Evolutionary conservation across 2,888 invertebrate species (phyloP).

Genomic region (Euspilapteryx auroguttella): DNA sequence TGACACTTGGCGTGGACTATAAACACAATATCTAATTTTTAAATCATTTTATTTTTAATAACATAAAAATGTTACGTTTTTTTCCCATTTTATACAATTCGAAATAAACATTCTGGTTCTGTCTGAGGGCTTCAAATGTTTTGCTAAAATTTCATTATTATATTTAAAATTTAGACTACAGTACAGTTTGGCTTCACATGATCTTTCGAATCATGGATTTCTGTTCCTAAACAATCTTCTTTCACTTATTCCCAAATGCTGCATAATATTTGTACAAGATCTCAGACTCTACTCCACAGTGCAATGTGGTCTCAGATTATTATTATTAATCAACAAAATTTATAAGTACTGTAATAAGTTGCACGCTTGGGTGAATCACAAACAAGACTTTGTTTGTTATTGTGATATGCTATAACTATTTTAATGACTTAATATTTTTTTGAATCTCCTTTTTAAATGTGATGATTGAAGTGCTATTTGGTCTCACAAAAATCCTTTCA

Average conservation of each 20-base stretch:
- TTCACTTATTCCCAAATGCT: slow-evolving; percentile 61
- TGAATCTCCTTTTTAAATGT: no score
- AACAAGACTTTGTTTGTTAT: slow-evolving; percentile 26
- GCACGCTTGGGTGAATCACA: slow-evolving; percentile 37
- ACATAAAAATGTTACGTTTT: slow-evolving; percentile 63
- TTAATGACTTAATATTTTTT: slow-evolving; percentile 34
- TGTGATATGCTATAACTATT: slow-evolving; percentile 54
- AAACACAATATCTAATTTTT: no score
- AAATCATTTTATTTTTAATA: slow-evolving; percentile 62
- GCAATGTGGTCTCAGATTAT: slow-evolving; percentile 43
- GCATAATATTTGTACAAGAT: slow-evolving; percentile 36
- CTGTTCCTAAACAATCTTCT: slow-evolving; percentile 23
- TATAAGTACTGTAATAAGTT: slow-evolving; percentile 29
- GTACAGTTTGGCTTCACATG: slow-evolving; percentile 47
- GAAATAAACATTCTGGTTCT: slow-evolving; percentile 40
- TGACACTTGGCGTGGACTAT: no score
- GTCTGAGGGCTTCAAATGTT: slow-evolving; percentile 28
- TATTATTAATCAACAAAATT: slow-evolving; percentile 41
- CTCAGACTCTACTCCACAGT: slow-evolving; percentile 40
- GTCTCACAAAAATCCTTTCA: slow-evolving; percentile 39
- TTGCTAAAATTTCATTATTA: slow-evolving; percentile 47
- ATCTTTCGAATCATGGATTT: slow-evolving; percentile 30
- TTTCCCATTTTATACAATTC: slow-evolving; percentile 48
- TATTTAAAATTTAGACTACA: slow-evolving; percentile 41
- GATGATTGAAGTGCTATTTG: slow-evolving; percentile 57